A percentile compares a stretch with the other conserved stretches of the same genome.
Evolutionary conservation across 2,797 vertebrate species (phyloP).

Genomic region (Anguilla megastoma): DNA sequence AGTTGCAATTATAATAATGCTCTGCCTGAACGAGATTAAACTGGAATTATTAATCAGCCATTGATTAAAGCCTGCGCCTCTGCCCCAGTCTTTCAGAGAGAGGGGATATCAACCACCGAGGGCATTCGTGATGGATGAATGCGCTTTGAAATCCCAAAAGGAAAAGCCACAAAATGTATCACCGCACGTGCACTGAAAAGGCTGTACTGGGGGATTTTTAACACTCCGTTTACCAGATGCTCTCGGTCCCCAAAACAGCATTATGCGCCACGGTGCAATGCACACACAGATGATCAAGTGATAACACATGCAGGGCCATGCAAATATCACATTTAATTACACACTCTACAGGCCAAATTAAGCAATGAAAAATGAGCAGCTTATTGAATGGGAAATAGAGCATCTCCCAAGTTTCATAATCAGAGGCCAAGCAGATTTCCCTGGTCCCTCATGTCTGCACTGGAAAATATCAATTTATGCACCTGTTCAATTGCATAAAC

Average conservation of each 20-base stretch:
- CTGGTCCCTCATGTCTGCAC: not conserved
- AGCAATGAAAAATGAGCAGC: conserved; percentile 36
- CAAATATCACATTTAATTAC: conserved; percentile 39
- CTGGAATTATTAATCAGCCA: conserved; percentile 53
- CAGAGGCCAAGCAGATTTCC: not conserved
- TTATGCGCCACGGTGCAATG: conserved; percentile 31
- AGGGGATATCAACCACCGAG: not conserved
- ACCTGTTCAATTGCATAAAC: conserved; percentile 7
- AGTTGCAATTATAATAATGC: conserved; percentile 48
- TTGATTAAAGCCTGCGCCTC: conserved; percentile 48
- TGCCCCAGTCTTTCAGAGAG: conserved; percentile 14
- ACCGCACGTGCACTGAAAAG: not conserved
- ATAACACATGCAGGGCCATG: conserved; percentile 22
- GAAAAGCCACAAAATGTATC: conserved; percentile 29
- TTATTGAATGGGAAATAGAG: conserved; percentile 29
- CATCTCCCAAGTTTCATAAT: conserved; percentile 12
- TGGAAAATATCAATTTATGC: not conserved
- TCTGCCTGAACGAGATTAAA: conserved; percentile 49
- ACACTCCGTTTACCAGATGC: conserved; percentile 40
- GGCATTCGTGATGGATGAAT: conserved; percentile 35
- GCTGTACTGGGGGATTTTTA: conserved; percentile 20
- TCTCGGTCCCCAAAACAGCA: conserved; percentile 6
- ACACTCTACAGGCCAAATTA: conserved; percentile 31
- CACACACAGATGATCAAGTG: conserved; percentile 31
- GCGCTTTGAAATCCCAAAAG: conserved; percentile 28